These are phyloP conservation scores for Pseudococcus longispinus DNA, from an alignment of 2,888 invertebrate genomes.

Conservation along the genomic window DNA sequence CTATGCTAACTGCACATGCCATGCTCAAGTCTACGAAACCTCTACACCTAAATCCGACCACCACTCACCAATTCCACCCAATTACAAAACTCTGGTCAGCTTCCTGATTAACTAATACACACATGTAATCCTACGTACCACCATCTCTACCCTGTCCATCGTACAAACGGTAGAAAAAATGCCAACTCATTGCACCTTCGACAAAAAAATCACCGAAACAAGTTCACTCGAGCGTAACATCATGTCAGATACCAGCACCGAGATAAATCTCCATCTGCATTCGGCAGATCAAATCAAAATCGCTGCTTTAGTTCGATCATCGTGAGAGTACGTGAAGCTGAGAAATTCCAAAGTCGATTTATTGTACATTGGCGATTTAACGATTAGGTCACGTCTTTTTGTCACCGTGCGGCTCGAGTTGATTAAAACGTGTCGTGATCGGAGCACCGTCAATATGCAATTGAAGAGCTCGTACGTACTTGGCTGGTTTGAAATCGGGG, in stretches of 20 bases:
- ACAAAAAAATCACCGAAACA: background rate
- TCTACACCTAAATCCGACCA: no score
- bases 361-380: background rate
- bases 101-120: background rate
- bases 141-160: no score
- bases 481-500: background rate
- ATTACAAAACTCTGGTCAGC: background rate
- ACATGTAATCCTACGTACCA: background rate
- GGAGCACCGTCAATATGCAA: background rate
- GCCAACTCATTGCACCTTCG: background rate
- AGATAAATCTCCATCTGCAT: background rate
- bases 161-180: background rate
- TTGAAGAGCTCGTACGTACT: background rate
- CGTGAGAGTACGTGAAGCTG: background rate
- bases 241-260: background rate
- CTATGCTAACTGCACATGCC: no score
- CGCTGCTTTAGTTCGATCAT: background rate
- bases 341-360: background rate
- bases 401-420: background rate
- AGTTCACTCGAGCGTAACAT: background rate
- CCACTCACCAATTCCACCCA: background rate
- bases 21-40: no score
- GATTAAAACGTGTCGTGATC: slow-evolving; percentile 13
- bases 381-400: slow-evolving; percentile 7
- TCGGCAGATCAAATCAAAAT: background rate